Evolutionary conservation across 2,113 vertebrate species (phyloP).

Genomic region (Camelus dromedarius): DNA sequence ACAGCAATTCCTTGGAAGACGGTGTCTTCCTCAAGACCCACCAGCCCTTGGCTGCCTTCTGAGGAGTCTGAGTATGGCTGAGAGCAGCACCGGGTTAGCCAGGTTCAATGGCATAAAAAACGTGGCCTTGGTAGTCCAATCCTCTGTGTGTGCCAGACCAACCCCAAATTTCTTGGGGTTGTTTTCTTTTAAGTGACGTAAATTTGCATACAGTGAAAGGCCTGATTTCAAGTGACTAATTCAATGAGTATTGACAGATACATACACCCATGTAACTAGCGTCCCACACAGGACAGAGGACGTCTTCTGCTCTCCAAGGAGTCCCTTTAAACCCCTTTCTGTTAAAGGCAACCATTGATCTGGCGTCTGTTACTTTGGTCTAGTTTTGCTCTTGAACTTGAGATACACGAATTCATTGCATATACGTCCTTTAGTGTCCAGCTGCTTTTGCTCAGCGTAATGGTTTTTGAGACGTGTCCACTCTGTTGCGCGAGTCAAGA

Average conservation of each 20-base stretch:
- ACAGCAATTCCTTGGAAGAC: background rate
- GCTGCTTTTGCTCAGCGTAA: background rate
- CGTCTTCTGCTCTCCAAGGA: background rate
- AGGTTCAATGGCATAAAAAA: background rate
- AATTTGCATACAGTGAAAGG: background rate
- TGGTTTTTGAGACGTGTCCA: background rate
- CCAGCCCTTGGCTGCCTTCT: background rate
- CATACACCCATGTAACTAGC: background rate
- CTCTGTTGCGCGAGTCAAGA: background rate
- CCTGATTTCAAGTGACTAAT: background rate
- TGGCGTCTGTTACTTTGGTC: background rate
- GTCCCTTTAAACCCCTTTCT: background rate
- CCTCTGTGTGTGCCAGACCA: background rate
- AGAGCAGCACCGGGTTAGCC: background rate
- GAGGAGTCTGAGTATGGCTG: background rate
- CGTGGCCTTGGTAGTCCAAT: background rate
- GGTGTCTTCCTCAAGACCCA: background rate
- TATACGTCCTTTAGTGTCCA: background rate
- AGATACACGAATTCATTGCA: background rate
- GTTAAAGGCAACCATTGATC: background rate
- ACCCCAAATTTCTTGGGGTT: background rate
- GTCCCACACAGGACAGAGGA: background rate
- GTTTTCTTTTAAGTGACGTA: background rate
- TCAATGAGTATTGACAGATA: background rate
- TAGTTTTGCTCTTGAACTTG: background rate